Evolutionary conservation across 2,888 invertebrate genomes (phyloP), one percentile per base, ranked within the genome.

Genomic region (Apodemia duryi): DNA sequence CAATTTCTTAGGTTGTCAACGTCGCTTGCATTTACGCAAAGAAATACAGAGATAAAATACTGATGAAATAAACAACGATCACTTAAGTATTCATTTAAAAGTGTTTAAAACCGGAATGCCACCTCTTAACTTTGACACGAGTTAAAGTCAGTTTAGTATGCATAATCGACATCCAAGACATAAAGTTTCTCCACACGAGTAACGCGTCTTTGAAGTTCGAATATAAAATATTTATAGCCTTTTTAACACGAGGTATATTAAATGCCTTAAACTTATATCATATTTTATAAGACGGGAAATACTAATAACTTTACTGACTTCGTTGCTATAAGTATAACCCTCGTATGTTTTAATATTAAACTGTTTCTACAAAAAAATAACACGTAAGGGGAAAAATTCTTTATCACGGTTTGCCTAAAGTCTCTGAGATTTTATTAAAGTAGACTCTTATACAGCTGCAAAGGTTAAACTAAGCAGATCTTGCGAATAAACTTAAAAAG

Each of bases 401-500:
- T 46, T 46, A 6, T 21, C 49, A 51, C 21, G 5, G 7, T 51
- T 21, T 51, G n/a, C 49, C 49, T 1, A 51, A 51, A 51, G n/a
- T 51, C 49, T 6, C 49, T 51, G 49, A 21, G 49, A 51, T 51
- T 51, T 51, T 51, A 61, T 38, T 61, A 61, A 61, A 38, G 28
- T 61, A 61, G 13, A n/a, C 57, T 57, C 57, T 57, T 57, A 11
- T 29, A 57, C 10, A 13, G 57, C 57, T 32, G 6, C 57, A 57
- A 57, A 57, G 57, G 57, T 57, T 13, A 57, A 57, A 57, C 57
- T 32, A 57, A 57, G 57, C 57, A 57, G 57, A 57, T 57, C 57
- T 57, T 57, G 57, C 57, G 57, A 57, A 57, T 57, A 57, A 57
- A 57, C 57, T 57, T 57, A 57, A 28, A 57, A 57, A 57, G 57